Base-by-base conservation (phyloP, 1,140 invertebrate species). In the Stegodyphus dumicola region DNA sequence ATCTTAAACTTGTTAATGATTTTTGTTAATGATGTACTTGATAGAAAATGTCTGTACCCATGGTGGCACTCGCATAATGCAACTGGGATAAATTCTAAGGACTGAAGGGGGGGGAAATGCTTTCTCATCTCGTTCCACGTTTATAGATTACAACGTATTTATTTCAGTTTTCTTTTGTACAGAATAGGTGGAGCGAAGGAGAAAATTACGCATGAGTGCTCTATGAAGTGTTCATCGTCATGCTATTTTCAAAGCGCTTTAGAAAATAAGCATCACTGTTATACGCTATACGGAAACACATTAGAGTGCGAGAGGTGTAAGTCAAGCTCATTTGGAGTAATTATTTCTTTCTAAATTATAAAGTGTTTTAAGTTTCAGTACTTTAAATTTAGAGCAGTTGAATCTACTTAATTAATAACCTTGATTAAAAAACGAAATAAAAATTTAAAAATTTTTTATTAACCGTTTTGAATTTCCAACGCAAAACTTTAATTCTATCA, bases 1-100 rank as follows among this genome's bases (percentile, higher is more conserved):
- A 56, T 81, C 17, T 81, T 52, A 73, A 81, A 73, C 69, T 60
- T 74, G 70, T 81, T 81, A 81, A 81, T 81, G 78, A 80, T 80
- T 80, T 80, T 80, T 80, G 78, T 80, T 80, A 80, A 80, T 80
- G 79, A 81, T 53, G 79, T 66, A 65, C 70, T 81, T 81, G 74
- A 81, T 74, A 81, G 79, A 74, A 33, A 74, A 74, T 70, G 70
- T 81, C 65, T 18, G 17, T 49, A 71, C 51, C 53, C 77, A 71
- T 80, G 65, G 54, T n/a, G 11, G 15, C 56, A n/a, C 65, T 11
- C n/a, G 10, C 6, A 74, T 56, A 74, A 81, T 81, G 13, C 13
- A 56, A 71, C 49, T 18, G 77, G n/a, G 15, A 78, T 69, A 78
- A 9, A 17, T 7, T 15, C 10, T 15, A 67, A 67, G 65, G 15